Evolutionary conservation across 64 coral and sea anemone genomes (phyloP).

Genomic region (Anthopleura sola): DNA sequence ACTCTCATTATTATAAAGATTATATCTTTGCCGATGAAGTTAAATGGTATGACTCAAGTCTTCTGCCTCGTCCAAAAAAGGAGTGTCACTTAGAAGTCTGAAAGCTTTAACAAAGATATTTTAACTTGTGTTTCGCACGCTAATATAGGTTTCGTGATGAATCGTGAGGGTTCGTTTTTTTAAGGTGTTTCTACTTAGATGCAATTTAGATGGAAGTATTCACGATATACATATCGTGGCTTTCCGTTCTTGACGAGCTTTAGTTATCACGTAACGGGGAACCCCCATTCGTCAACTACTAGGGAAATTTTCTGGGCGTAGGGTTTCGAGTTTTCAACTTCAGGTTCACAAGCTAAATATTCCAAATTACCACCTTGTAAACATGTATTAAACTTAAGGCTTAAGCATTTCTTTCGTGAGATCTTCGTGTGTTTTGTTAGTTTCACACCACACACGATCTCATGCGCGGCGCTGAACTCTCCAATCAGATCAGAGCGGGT

Average conservation of each 20-base stretch:
- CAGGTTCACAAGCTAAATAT: neutral
- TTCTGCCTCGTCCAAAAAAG: neutral
- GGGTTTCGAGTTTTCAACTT: neutral
- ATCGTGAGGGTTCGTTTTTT: neutral
- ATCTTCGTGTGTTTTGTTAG: neutral
- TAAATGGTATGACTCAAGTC: neutral
- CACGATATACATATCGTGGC: neutral
- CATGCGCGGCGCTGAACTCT: neutral
- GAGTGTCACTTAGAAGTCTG: neutral
- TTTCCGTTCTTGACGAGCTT: neutral
- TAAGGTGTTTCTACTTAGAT: neutral
- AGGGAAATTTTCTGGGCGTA: neutral
- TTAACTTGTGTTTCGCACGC: neutral
- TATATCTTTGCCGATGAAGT: neutral
- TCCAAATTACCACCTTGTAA: neutral
- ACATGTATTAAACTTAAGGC: neutral
- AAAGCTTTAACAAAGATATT: neutral
- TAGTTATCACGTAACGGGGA: neutral
- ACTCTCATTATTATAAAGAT: neutral
- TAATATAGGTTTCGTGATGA: neutral
- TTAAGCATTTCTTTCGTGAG: neutral
- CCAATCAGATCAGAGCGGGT: conserved; percentile 54
- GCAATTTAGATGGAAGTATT: neutral
- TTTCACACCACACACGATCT: neutral
- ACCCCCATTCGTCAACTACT: neutral